phyloP scores from a whole-genome alignment of 2,888 invertebrate species.

The Drepana falcataria region DNA sequence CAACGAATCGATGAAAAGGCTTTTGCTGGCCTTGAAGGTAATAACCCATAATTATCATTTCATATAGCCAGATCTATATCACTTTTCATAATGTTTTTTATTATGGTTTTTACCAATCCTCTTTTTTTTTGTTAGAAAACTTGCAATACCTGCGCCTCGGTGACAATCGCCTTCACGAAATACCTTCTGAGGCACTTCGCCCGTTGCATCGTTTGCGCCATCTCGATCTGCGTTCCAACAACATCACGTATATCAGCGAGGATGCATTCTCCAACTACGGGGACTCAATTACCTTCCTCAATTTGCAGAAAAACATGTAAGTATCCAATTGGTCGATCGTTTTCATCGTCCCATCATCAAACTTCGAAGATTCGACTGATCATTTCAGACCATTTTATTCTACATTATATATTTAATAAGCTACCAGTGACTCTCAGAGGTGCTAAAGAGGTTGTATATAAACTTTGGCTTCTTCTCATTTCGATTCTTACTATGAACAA shows the following conservation, averaged over 20 bases:
- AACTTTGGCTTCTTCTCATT: no score
- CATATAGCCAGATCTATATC: neutral
- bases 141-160: slow-evolving; percentile 93
- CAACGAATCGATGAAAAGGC: slow-evolving; percentile 89
- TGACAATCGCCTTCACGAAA: slow-evolving; percentile 90
- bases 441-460: no score
- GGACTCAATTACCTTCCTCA: slow-evolving; percentile 94
- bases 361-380: no score
- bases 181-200: slow-evolving; percentile 90
- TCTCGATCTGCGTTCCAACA: slow-evolving; percentile 91
- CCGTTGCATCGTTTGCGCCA: slow-evolving; percentile 92
- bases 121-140: slow-evolving; percentile 80
- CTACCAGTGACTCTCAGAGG: no score
- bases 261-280: slow-evolving; percentile 94
- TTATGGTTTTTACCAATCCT: no score
- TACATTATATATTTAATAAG: no score
- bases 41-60: slow-evolving; percentile 10
- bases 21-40: slow-evolving; percentile 93
- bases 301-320: slow-evolving; percentile 94
- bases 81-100: no score
- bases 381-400: no score
- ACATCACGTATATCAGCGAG: slow-evolving; percentile 89
- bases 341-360: no score
- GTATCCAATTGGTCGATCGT: slow-evolving; percentile 26
- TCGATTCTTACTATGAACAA: neutral